A percentile compares a stretch with the other conserved stretches of the same genome.
Conservation (phyloP, 1,140 invertebrate species). For the Lordiphosa clarofinis region DNA sequence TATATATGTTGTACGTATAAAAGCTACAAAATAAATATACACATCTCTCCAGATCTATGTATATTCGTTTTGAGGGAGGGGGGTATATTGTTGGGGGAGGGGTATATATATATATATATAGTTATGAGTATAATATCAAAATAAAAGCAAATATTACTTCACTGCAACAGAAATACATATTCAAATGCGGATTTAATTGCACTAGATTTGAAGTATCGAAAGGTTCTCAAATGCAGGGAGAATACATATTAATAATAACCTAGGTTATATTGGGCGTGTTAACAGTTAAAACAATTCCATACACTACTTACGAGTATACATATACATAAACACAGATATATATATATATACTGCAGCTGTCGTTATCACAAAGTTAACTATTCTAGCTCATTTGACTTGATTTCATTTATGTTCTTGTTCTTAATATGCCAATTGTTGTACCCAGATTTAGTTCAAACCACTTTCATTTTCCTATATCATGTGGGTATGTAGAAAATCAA, state of each 20-base stretch:
- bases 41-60: constrained; percentile 10
- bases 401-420: constrained; percentile 4
- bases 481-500: constrained; percentile 22
- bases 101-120: constrained; percentile 18
- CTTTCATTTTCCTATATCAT: constrained; percentile 53
- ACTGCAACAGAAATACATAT: constrained; percentile 73
- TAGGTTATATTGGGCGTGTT: constrained; percentile 47
- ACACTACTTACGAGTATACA: constrained; percentile 66
- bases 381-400: constrained; percentile 4
- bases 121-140: constrained; percentile 31
- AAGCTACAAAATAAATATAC: constrained; percentile 32
- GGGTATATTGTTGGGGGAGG: background rate
- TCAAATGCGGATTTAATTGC: constrained; percentile 65
- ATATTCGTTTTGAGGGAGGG: constrained; percentile 24
- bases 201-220: constrained; percentile 64
- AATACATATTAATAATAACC: constrained; percentile 33
- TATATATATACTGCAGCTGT: constrained; percentile 20
- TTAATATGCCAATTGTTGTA: constrained; percentile 39
- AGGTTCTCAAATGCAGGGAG: constrained; percentile 61
- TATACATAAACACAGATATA: constrained; percentile 51
- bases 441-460: constrained; percentile 32
- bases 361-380: constrained; percentile 5
- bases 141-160: constrained; percentile 56
- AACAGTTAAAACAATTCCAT: constrained; percentile 71
- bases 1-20: constrained; percentile 3